Conservation (phyloP, 1,140 invertebrate genomes). For the Scaptomyza hsui region DNA sequence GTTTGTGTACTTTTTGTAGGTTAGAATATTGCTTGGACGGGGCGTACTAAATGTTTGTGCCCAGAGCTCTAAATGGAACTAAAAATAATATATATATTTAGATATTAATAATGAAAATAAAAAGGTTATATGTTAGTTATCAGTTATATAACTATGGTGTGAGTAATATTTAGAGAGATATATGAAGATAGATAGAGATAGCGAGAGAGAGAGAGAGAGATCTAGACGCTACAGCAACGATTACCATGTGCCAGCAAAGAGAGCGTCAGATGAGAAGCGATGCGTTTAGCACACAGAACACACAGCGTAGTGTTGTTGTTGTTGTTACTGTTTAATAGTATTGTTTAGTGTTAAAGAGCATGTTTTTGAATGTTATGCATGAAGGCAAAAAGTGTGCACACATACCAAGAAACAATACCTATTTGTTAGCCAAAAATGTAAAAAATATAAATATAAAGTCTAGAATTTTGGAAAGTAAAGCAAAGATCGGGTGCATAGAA, state of each 20-base stretch:
- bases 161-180: constrained; percentile 16
- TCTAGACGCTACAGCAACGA: constrained; percentile 32
- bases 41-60: constrained; percentile 24
- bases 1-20: constrained; percentile 7
- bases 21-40: constrained; percentile 25
- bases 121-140: constrained; percentile 50
- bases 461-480: constrained; percentile 28
- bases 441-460: background rate
- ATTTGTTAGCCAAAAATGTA: constrained; percentile 2
- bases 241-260: constrained; percentile 29
- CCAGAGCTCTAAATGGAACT: constrained; percentile 58
- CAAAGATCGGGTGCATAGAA: constrained; percentile 56
- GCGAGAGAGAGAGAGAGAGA: constrained; percentile 15
- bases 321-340: constrained; percentile 17
- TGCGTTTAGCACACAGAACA: constrained; percentile 28
- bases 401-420: constrained; percentile 8
- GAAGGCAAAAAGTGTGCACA: constrained; percentile 12
- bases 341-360: constrained; percentile 8
- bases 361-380: constrained; percentile 26
- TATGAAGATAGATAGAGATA: constrained; percentile 11
- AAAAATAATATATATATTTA: constrained; percentile 39
- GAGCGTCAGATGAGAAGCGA: constrained; percentile 37
- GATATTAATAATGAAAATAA: constrained; percentile 39
- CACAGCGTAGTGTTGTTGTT: constrained; percentile 11
- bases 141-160: constrained; percentile 39